Conservation (phyloP, 2,113 vertebrate species). For the Scalopus aquaticus region DNA sequence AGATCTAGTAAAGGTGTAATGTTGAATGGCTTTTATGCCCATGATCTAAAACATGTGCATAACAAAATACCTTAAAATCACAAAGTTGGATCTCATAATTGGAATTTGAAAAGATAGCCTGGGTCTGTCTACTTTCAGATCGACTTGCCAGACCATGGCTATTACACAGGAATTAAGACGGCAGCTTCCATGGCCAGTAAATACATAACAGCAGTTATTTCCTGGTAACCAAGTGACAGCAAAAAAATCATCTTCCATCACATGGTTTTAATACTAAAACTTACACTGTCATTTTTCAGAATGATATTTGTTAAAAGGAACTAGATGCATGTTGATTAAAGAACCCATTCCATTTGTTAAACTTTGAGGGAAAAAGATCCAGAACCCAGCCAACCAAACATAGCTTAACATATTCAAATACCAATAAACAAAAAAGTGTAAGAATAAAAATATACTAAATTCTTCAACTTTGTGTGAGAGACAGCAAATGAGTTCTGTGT, state of each 20-base stretch:
- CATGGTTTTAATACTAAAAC: neutral
- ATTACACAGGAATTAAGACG: neutral
- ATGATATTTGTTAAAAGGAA: neutral
- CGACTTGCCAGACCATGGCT: neutral
- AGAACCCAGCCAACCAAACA: neutral
- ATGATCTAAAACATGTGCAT: conserved; percentile 1
- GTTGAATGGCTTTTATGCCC: neutral
- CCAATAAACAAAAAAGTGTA: neutral
- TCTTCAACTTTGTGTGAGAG: neutral
- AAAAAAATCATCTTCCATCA: neutral
- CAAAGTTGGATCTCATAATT: conserved; percentile 16
- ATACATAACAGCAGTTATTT: neutral
- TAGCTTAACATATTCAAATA: conserved; percentile 3
- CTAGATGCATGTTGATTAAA: neutral
- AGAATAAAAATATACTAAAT: conserved; percentile 6
- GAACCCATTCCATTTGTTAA: neutral
- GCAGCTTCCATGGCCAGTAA: neutral
- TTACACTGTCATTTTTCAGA: neutral
- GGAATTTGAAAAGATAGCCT: conserved; percentile 29
- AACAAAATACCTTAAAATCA: conserved; percentile 43
- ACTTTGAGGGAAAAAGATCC: neutral
- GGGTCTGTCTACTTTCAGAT: neutral
- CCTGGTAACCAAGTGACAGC: neutral
- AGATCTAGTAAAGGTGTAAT: conserved; percentile 2
- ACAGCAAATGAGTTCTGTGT: neutral